phyloP scores from a whole-genome alignment of 1,140 invertebrate genomes.

The Araneus ventricosus region DNA sequence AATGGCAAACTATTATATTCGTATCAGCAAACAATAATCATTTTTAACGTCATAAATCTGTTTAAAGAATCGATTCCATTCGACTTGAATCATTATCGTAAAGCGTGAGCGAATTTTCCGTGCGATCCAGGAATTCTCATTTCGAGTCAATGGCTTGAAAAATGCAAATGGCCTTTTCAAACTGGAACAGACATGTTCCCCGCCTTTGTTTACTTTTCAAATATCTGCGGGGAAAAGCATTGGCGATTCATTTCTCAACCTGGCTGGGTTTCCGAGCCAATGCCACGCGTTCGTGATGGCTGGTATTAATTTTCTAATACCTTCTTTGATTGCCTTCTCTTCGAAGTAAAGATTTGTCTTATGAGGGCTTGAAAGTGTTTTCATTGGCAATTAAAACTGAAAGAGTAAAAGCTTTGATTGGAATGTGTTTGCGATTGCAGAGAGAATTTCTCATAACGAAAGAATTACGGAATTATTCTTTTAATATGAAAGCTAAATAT shows the following conservation, averaged over 20 bases:
- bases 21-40: too few species aligned
- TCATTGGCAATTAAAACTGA: too few species aligned
- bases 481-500: too few species aligned
- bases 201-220: neutral
- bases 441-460: too few species aligned
- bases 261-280: neutral
- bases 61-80: too few species aligned
- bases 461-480: too few species aligned
- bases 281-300: neutral
- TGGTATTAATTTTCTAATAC: conserved; percentile 10
- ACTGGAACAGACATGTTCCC: neutral
- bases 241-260: neutral
- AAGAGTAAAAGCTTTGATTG: too few species aligned
- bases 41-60: too few species aligned
- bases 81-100: neutral
- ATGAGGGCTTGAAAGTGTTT: neutral
- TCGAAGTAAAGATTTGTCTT: neutral
- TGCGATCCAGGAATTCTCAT: neutral
- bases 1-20: too few species aligned
- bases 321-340: neutral
- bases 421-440: too few species aligned
- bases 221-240: neutral
- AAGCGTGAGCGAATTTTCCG: neutral
- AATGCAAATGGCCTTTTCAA: neutral
- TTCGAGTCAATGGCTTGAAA: neutral